Percentiles rank a stretch among this genome's conserved stretches.
Conservation (phyloP, 2,797 vertebrate genomes). For the Margarornis squamiger region DNA sequence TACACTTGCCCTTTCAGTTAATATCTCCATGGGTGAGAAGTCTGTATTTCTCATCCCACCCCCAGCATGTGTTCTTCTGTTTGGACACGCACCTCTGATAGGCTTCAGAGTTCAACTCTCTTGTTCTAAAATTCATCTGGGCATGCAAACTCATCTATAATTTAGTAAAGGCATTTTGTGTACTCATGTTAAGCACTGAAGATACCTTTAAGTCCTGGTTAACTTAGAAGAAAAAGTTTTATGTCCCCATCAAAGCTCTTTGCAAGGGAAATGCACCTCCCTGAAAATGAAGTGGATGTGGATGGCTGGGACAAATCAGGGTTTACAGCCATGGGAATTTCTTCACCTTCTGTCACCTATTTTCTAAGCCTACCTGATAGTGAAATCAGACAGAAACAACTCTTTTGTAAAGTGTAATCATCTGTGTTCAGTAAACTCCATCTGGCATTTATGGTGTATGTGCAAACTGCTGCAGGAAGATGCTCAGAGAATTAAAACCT, state of each 20-base stretch:
- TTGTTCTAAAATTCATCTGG: neutral
- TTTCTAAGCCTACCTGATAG: neutral
- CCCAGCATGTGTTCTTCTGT: neutral
- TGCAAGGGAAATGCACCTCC: no score
- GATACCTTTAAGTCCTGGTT: neutral
- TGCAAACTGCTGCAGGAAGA: neutral
- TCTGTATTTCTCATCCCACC: neutral
- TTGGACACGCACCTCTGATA: neutral
- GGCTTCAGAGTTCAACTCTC: neutral
- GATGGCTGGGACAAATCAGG: neutral
- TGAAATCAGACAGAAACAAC: conserved; percentile 26
- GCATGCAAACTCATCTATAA: neutral
- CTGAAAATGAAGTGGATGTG: accelerated
- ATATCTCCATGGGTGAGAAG: neutral
- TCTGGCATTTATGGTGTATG: neutral
- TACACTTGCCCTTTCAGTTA: neutral
- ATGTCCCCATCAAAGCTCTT: no score
- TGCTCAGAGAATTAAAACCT: neutral
- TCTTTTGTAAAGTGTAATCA: conserved; percentile 1
- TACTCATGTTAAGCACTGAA: neutral
- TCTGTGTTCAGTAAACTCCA: conserved; percentile 26
- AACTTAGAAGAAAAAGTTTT: neutral
- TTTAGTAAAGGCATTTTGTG: neutral
- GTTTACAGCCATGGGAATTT: neutral
- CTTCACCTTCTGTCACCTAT: neutral